phyloP scores from a whole-genome alignment of 30 jellyfish, hydroid and myxozoan genomes.

The Aurelia aurita region DNA sequence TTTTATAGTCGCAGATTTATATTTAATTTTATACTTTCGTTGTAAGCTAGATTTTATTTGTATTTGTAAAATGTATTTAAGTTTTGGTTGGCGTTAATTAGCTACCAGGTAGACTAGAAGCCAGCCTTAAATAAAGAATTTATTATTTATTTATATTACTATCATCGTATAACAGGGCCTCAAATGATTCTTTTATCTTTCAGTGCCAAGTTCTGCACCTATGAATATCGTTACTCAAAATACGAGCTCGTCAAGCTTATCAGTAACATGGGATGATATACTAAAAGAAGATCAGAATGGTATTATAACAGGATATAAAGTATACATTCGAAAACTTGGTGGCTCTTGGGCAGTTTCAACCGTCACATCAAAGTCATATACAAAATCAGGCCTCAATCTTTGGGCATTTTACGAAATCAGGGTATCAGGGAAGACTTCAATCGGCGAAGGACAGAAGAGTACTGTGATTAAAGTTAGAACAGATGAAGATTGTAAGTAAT shows the following conservation, averaged over 20 bases:
- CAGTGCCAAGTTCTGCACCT: conserved; percentile 56
- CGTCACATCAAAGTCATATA: neutral
- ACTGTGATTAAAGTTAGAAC: conserved; percentile 31
- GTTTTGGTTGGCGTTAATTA: no score
- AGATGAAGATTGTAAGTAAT: conserved; percentile 64
- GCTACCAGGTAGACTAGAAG: no score
- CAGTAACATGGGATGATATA: conserved; percentile 44
- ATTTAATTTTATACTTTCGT: no score
- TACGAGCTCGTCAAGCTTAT: conserved; percentile 22
- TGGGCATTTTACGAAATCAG: conserved; percentile 57
- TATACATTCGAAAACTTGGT: conserved; percentile 5
- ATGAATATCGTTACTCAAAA: conserved; percentile 22
- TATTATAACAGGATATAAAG: conserved; percentile 41
- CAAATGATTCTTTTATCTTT: neutral
- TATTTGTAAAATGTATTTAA: no score
- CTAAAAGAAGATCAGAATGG: conserved; percentile 53
- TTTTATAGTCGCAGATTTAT: no score
- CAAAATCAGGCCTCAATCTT: conserved; percentile 34
- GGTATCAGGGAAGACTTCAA: conserved; percentile 53
- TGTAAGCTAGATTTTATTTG: no score
- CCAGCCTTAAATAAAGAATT: no score
- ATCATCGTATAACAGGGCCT: no score
- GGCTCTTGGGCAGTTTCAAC: no score
- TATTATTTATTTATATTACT: no score
- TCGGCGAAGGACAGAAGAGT: conserved; percentile 56